Evolutionary conservation across 2,113 vertebrate genomes (phyloP), one percentile per base, ranked within the genome.

Genomic region (Emberiza fucata): DNA sequence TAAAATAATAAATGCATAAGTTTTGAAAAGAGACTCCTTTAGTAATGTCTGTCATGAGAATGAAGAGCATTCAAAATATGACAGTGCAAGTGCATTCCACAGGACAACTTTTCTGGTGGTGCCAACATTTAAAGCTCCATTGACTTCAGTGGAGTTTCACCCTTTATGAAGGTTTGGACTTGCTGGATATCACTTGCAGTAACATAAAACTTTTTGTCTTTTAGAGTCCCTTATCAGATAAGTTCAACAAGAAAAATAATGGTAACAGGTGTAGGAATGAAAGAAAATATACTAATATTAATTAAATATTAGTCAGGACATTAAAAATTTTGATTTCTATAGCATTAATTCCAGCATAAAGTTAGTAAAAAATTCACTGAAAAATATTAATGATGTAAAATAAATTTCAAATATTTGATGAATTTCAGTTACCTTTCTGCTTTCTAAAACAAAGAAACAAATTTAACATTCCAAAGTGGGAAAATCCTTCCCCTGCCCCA

Each of bases 71-170:
- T 94, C 72, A 85, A 88, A 63, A 83, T 72, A 60, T 76, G 56
- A 81, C 53, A 95, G 77, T 92, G 65, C 40, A 87, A 71, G 45
- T 84, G 72, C 51, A 88, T 59, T 92, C 56, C 37, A 56, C 35
- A 51, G 81, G 51, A 82, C 66, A 88, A 70, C 88, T 64, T 81
- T 77, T 88, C 64, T 81, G 48, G 47, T 94, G 33, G n/a, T 90
- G 64, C 56, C 81, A 92, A 66, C 70, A 89, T 72, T 84, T 79
- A 91, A 88, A 90, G 87, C 90, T 93, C 94, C 95, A 96, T 96
- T 95, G 90, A 96, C 88, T 97, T 97, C 93, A 96, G 93, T 96
- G 92, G 93, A 96, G 92, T 95, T 95, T 95, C 80, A 95, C 73
- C 79, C 45, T 54, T 95, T 82, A 60, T 88, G 25, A 84, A 79